These are phyloP conservation scores for Diachasma alloeum DNA, from an alignment of 1,140 invertebrate species.

Conservation along the genomic window DNA sequence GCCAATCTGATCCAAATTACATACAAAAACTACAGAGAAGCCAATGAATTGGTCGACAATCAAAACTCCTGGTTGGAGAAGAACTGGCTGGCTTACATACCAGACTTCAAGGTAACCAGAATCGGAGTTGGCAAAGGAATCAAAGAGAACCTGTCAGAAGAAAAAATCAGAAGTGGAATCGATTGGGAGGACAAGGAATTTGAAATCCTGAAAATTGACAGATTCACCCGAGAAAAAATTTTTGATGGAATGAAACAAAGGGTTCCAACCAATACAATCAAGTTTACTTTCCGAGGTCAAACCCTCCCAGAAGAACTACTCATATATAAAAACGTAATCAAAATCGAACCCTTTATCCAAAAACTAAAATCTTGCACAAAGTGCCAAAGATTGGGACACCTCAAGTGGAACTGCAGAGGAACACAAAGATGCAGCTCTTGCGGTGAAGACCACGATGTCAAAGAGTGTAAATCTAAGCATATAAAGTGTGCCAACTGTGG, in stretches of 20 bases:
- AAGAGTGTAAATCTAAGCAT: not conserved
- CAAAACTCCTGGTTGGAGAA: not conserved
- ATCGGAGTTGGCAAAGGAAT: slow-evolving; percentile 5
- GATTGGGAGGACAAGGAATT: slow-evolving; percentile 4
- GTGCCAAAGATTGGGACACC: slow-evolving; percentile 16
- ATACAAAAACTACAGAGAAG: not conserved
- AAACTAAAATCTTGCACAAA: not conserved
- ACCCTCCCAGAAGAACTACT: not conserved
- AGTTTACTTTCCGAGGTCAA: slow-evolving; percentile 16
- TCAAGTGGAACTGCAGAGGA: not conserved
- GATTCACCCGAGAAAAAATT: slow-evolving; percentile 5
- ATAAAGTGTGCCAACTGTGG: not conserved
- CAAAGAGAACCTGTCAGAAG: slow-evolving; percentile 2
- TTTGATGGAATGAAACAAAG: not conserved
- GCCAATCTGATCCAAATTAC: not conserved
- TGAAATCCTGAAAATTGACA: slow-evolving; percentile 4
- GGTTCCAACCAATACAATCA: slow-evolving; percentile 1
- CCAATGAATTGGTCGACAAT: not conserved
- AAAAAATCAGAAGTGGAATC: slow-evolving; percentile 13
- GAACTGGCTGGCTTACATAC: slow-evolving; percentile 16
- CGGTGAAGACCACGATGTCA: not conserved
- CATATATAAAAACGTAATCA: slow-evolving; percentile 20
- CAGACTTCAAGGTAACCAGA: slow-evolving; percentile 7
- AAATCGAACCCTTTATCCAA: slow-evolving; percentile 11
- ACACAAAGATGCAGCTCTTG: not conserved